A percentile compares a stretch with the other conserved stretches of the same genome.
These are phyloP conservation scores for Daktulosphaira vitifoliae DNA, from an alignment of 1,140 invertebrate genomes.

Conservation along the genomic window DNA sequence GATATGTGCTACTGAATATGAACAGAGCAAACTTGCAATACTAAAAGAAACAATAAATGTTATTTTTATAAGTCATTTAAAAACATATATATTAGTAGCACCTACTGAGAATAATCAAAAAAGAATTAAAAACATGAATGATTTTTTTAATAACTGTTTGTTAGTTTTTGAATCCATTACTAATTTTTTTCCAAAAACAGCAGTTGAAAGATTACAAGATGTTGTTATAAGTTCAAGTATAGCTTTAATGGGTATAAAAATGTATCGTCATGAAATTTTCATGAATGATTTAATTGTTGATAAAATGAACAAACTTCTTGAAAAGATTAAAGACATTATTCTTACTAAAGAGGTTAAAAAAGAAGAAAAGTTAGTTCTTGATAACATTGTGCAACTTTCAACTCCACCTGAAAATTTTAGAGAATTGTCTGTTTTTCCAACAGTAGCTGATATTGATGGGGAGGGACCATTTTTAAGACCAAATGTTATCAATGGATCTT, in stretches of 20 bases:
- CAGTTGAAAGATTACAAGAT: conserved; percentile 12
- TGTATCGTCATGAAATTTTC: conserved; percentile 5
- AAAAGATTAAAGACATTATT: conserved; percentile 24
- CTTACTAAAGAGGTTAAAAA: neutral
- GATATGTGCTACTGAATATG: conserved; percentile 18
- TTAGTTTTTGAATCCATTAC: conserved; percentile 20
- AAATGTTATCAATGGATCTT: conserved; percentile 54
- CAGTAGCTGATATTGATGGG: conserved; percentile 6
- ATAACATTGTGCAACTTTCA: conserved; percentile 4
- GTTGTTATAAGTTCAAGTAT: conserved; percentile 25
- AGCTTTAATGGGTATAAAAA: conserved; percentile 21
- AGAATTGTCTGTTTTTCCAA: conserved; percentile 33
- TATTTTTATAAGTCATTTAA: conserved; percentile 21
- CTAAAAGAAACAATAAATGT: conserved; percentile 3
- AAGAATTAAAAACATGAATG: conserved; percentile 19
- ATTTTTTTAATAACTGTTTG: conserved; percentile 21
- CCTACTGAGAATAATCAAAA: conserved; percentile 13
- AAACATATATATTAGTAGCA: conserved; percentile 1
- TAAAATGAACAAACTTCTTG: conserved; percentile 9
- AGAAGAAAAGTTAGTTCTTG: conserved; percentile 20
- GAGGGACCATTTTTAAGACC: conserved; percentile 46
- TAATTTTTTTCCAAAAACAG: conserved; percentile 32
- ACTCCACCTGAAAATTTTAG: conserved; percentile 35
- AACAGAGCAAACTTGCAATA: conserved; percentile 8
- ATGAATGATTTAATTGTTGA: conserved; percentile 15